Percentiles rank a stretch among this genome's conserved stretches.
Evolutionary conservation across 2,888 invertebrate species (phyloP).

Genomic region (Reticulitermes lucifugus): DNA sequence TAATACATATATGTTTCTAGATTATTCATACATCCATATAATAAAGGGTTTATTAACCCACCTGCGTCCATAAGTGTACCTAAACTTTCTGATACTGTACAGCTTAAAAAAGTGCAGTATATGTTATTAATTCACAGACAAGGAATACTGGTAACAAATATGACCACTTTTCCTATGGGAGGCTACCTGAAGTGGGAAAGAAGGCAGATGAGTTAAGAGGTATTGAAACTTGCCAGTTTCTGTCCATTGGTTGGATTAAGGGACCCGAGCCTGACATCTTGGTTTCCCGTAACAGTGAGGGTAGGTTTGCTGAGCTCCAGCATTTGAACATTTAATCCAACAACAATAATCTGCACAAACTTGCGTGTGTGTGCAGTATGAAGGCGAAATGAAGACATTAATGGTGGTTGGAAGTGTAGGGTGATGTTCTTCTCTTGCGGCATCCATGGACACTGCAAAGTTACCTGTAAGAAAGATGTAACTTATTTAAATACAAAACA

Average conservation of each 20-base stretch:
- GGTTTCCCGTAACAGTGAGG: constrained; percentile 64
- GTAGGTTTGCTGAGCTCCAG: constrained; percentile 62
- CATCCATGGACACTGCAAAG: constrained; percentile 84
- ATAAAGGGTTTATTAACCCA: too few species aligned
- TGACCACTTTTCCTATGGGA: too few species aligned
- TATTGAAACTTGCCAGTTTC: constrained; percentile 52
- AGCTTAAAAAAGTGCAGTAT: too few species aligned
- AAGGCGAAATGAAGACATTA: constrained; percentile 82
- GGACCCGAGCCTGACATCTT: constrained; percentile 72
- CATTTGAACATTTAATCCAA: constrained; percentile 67
- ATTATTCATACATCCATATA: too few species aligned
- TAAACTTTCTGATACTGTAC: too few species aligned
- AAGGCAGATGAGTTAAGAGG: too few species aligned
- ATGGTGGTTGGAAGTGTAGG: constrained; percentile 85
- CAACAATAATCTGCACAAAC: constrained; percentile 82
- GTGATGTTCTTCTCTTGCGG: constrained; percentile 78
- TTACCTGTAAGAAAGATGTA: constrained; percentile 64
- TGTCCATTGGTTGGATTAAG: constrained; percentile 74
- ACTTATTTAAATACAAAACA: background rate
- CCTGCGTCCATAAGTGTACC: too few species aligned
- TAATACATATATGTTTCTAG: too few species aligned
- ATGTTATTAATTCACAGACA: too few species aligned
- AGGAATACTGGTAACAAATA: too few species aligned
- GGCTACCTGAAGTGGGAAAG: too few species aligned
- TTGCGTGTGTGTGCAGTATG: constrained; percentile 88